These are phyloP conservation scores for Pseudorectes ferrugineus DNA, from an alignment of 2,113 vertebrate genomes.

Conservation along the genomic window DNA sequence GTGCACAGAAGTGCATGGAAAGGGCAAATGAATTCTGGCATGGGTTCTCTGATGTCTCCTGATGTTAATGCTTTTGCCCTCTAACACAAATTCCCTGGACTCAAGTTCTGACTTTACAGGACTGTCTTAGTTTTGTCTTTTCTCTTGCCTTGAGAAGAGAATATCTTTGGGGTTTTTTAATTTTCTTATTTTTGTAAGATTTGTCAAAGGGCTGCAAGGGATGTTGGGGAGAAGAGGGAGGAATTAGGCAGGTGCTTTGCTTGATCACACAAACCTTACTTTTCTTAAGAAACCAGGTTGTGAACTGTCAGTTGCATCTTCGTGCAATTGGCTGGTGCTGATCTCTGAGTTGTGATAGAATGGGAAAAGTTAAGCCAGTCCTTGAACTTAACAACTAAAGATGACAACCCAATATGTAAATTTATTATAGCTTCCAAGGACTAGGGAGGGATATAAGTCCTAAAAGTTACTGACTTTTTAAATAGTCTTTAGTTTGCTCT, in stretches of 20 bases:
- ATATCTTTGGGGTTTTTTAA: no score
- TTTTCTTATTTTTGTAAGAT: neutral
- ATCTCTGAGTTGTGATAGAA: neutral
- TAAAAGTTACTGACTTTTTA: neutral
- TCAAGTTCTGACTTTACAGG: neutral
- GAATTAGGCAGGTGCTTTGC: neutral
- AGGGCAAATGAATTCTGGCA: neutral
- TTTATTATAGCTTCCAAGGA: neutral
- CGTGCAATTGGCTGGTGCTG: neutral
- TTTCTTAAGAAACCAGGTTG: neutral
- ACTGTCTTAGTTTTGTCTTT: neutral
- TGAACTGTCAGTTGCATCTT: neutral
- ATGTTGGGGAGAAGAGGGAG: neutral
- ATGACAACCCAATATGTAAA: neutral
- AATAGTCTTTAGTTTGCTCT: neutral
- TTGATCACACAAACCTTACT: neutral
- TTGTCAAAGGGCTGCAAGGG: neutral
- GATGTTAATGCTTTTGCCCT: neutral
- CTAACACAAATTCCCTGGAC: no score
- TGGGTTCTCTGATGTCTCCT: neutral
- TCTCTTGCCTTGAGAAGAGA: neutral
- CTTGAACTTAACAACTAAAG: neutral
- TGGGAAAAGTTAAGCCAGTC: neutral
- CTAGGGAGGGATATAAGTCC: fast-evolving
- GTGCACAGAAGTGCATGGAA: no score